Conservation (phyloP, 2,888 invertebrate genomes). For the Pecten maximus region DNA sequence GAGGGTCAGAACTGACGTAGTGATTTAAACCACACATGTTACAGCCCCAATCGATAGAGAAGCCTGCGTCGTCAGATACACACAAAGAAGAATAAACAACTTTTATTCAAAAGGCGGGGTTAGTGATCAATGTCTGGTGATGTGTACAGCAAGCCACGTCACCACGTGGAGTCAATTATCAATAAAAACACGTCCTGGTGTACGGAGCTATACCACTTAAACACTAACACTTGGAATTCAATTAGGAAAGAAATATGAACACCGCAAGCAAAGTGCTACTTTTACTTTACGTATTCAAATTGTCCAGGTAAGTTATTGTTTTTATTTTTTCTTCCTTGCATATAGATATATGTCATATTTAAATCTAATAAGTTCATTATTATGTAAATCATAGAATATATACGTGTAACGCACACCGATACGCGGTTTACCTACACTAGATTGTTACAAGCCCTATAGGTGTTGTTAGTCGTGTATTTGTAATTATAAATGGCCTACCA, state of each 20-base stretch:
- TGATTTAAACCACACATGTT: background rate
- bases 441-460: background rate
- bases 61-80: background rate
- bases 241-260: background rate
- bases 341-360: too few species aligned
- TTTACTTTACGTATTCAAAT: background rate
- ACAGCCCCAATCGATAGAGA: background rate
- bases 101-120: background rate
- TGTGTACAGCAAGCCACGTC: conserved; percentile 16
- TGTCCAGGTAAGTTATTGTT: background rate
- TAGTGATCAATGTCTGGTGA: conserved; percentile 3
- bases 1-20: background rate
- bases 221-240: background rate
- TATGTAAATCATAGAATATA: too few species aligned
- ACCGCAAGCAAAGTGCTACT: background rate
- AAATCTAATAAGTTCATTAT: too few species aligned
- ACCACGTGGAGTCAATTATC: conserved; percentile 17
- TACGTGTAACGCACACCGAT: too few species aligned
- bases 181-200: background rate
- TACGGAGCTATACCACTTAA: background rate
- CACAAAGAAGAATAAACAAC: background rate
- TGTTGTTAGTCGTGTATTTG: background rate
- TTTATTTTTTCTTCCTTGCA: too few species aligned
- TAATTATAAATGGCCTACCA: background rate
- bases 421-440: too few species aligned